phyloP scores from a whole-genome alignment of 2,113 vertebrate genomes.

The Strix uralensis region DNA sequence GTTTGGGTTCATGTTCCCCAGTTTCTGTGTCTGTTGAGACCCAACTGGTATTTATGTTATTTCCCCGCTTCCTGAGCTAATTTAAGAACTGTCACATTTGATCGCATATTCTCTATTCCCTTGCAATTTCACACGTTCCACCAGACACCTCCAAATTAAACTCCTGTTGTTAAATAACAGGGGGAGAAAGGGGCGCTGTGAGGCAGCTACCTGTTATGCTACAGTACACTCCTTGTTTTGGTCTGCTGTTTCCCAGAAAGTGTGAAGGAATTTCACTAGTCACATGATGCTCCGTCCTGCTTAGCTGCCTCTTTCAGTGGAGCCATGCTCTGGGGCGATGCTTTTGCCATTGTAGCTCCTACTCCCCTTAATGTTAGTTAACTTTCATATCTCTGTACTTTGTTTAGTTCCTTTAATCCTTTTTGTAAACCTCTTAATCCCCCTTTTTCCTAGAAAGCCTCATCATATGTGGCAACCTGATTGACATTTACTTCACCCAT shows the following conservation, averaged over 20 bases:
- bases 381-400: neutral
- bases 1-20: neutral
- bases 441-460: neutral
- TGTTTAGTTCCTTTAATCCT: neutral
- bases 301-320: neutral
- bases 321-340: neutral
- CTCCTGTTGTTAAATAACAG: neutral
- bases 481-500: neutral
- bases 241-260: neutral
- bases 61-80: neutral
- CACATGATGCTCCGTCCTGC: neutral
- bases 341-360: neutral
- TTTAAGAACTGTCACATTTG: constrained; percentile 2
- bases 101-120: neutral
- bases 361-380: neutral
- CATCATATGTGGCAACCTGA: neutral
- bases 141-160: neutral
- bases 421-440: neutral
- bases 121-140: neutral
- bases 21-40: neutral
- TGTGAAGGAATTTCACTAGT: neutral
- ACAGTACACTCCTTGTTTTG: neutral
- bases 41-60: neutral
- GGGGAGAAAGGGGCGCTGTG: neutral
- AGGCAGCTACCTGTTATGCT: neutral